phyloP scores from a whole-genome alignment of 2,888 invertebrate species.

The Melikaiella ostensackeni region DNA sequence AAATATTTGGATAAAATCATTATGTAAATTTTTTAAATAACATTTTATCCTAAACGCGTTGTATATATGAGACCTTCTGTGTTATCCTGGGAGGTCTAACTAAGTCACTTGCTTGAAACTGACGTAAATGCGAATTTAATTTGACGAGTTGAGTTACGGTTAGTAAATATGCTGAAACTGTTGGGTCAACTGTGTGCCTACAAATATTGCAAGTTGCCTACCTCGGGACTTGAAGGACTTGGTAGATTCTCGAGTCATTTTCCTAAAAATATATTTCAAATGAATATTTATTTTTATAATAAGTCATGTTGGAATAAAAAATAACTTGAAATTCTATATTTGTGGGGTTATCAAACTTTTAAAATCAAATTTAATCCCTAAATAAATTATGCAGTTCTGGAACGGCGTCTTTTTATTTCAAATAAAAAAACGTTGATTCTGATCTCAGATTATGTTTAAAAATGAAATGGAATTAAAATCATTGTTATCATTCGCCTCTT shows the following conservation, averaged over 20 bases:
- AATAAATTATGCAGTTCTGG: no score
- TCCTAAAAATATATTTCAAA: neutral
- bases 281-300: neutral
- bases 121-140: slow-evolving; percentile 32
- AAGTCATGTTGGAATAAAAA: no score
- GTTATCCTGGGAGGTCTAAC: slow-evolving; percentile 17
- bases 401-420: no score
- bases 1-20: no score
- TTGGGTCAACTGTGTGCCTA: slow-evolving; percentile 18
- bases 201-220: slow-evolving; percentile 13
- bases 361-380: no score
- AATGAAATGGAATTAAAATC: no score
- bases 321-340: no score
- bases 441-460: no score
- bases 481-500: no score
- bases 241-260: neutral
- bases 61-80: neutral
- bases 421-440: no score
- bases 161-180: slow-evolving; percentile 22
- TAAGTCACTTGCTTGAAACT: slow-evolving; percentile 6
- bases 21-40: neutral
- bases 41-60: neutral
- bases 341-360: no score
- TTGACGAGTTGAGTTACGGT: slow-evolving; percentile 6
- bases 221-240: neutral